These are phyloP conservation scores for Ranitomeya variabilis DNA, from an alignment of 2,113 vertebrate species.

Conservation along the genomic window DNA sequence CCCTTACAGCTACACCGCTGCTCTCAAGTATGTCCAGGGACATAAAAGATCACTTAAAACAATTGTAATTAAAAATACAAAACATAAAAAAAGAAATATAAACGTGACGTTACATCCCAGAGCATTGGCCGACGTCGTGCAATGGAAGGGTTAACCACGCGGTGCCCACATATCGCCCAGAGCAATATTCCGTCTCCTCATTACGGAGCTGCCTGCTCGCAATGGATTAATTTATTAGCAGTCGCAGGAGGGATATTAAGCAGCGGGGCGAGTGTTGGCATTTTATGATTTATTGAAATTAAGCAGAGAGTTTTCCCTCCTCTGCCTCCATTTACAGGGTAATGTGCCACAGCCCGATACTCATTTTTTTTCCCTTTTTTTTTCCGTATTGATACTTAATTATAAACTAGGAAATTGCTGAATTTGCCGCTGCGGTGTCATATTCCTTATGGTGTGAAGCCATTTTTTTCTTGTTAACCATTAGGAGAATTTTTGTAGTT, in stretches of 20 bases:
- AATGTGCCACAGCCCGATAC: conserved; percentile 17
- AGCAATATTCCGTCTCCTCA: conserved; percentile 44
- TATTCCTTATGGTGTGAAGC: not conserved
- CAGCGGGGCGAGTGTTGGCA: conserved; percentile 38
- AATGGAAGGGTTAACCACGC: conserved; percentile 15
- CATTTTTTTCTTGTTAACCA: not conserved
- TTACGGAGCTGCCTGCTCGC: conserved; percentile 39
- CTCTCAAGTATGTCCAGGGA: too few relatives aligned
- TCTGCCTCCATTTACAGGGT: conserved; percentile 33
- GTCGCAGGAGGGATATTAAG: conserved; percentile 43
- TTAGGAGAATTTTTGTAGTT: not conserved
- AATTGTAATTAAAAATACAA: too few relatives aligned
- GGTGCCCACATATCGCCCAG: conserved; percentile 38
- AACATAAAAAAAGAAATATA: not conserved
- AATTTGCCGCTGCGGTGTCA: not conserved
- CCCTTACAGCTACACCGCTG: too few relatives aligned
- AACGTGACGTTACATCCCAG: not conserved
- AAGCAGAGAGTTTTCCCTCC: conserved; percentile 14
- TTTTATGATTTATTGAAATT: conserved; percentile 55
- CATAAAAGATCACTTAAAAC: too few relatives aligned
- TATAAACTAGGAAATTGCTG: not conserved
- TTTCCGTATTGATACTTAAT: conserved; percentile 33
- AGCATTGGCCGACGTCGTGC: not conserved
- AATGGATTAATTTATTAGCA: conserved; percentile 37
- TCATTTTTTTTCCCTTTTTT: not conserved